These are phyloP conservation scores for Nibea albiflora DNA, from an alignment of 2,113 vertebrate genomes.

Conservation along the genomic window DNA sequence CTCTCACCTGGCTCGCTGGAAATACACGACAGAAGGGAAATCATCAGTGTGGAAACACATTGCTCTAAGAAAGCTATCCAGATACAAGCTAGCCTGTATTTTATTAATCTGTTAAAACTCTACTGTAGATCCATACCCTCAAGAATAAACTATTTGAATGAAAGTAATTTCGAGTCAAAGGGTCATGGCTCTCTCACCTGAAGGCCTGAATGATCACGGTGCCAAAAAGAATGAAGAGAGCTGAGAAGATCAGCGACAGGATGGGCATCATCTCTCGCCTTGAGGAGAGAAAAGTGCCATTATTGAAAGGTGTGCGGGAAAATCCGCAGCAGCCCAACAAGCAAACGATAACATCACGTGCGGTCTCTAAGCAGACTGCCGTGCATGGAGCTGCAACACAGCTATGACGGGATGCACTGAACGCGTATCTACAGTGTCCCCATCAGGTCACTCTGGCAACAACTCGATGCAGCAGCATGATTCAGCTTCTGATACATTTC, in stretches of 20 bases:
- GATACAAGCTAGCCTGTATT: neutral
- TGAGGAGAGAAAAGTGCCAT: slow-evolving; percentile 31
- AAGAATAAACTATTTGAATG: neutral
- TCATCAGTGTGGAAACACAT: neutral
- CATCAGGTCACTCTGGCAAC: neutral
- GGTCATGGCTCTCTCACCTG: slow-evolving; percentile 81
- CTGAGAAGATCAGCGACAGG: slow-evolving; percentile 93
- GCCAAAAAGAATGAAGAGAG: slow-evolving; percentile 94
- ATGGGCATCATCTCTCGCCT: slow-evolving; percentile 98
- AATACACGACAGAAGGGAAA: slow-evolving; percentile 4
- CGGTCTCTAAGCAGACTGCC: neutral
- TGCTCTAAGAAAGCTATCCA: neutral
- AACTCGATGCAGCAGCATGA: slow-evolving; percentile 10
- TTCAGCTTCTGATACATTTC: slow-evolving; percentile 23
- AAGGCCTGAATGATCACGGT: slow-evolving; percentile 95
- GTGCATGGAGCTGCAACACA: neutral
- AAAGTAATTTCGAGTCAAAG: neutral
- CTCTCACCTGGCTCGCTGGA: slow-evolving; percentile 90
- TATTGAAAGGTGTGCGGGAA: neutral
- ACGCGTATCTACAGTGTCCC: neutral
- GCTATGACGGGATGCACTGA: neutral
- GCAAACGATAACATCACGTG: neutral
- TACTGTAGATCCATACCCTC: neutral
- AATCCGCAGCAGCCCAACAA: neutral
- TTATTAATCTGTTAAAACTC: neutral